Evolutionary conservation across 2,888 invertebrate genomes (phyloP).

Genomic region (Cremastinae sp.): DNA sequence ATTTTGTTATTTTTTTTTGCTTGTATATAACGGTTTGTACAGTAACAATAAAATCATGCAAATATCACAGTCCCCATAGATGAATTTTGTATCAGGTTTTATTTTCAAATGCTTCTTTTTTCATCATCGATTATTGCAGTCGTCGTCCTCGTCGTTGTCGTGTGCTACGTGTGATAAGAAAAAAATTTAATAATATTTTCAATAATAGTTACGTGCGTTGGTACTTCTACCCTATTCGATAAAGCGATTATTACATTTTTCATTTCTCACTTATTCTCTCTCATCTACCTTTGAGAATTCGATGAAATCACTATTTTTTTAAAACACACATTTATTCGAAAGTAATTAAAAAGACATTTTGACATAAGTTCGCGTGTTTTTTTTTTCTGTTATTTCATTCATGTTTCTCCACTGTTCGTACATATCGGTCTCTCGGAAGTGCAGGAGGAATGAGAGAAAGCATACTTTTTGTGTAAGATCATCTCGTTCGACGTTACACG

Average conservation of each 20-base stretch:
- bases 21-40: conserved; percentile 24
- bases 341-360: conserved; percentile 39
- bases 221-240: conserved; percentile 48
- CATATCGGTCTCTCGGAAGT: conserved; percentile 22
- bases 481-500: conserved; percentile 32
- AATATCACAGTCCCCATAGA: conserved; percentile 8
- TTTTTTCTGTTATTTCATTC: conserved; percentile 17
- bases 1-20: conserved; percentile 1
- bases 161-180: conserved; percentile 34
- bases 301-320: conserved; percentile 20
- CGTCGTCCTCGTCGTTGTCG: conserved; percentile 37
- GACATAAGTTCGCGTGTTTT: conserved; percentile 20
- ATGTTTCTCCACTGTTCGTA: conserved; percentile 15
- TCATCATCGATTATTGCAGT: conserved; percentile 25
- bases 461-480: conserved; percentile 25
- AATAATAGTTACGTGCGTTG: conserved; percentile 44
- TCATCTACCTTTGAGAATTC: conserved; percentile 17
- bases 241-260: conserved; percentile 46
- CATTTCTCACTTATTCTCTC: neutral
- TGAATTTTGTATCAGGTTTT: conserved; percentile 42
- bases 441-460: conserved; percentile 42
- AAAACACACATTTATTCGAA: conserved; percentile 42
- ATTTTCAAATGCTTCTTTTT: conserved; percentile 46
- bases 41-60: conserved; percentile 35
- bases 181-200: conserved; percentile 18